Base-by-base conservation (phyloP, 2,888 invertebrate genomes). In the Melanotus villosus region DNA sequence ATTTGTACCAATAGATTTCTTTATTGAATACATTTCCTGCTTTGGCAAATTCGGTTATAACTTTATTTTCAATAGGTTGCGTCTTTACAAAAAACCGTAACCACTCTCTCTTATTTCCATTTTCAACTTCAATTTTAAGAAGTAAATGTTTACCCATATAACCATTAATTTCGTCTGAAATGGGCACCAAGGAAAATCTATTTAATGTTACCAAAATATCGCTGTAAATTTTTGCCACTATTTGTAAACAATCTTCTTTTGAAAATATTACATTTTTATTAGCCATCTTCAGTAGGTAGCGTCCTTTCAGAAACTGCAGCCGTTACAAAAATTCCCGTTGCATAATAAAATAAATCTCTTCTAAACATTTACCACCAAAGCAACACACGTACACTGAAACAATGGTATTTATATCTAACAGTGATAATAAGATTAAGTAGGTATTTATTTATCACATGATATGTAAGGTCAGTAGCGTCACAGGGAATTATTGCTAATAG, bases 91-190 rank as follows among this genome's bases (percentile, higher is more conserved):
- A 30, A 18, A 52, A 52, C 2, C 6, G 32, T 9, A 52, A n/a
- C 14, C 1, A 9, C 7, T 18, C 16, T 9, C 14, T 32, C 26
- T 52, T 16, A 10, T 14, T 32, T 16, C 16, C 30, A 30, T 52
- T 18, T 5, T 12, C 12, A 1, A 32, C 32, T 32, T 30, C 34
- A 9, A 41, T 1, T 26, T 56, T 69, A 12, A 80, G 70, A 10
- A 68, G 70, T 18, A 68, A 68, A 65, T 79, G 78, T 36, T 79
- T 76, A 4, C 79, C 79, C 45, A 80, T 66, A 71, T 71, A 78
- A 14, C 78, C 79, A 34, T 73, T 63, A 18, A 71, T 50, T 34
- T 74, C 72, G n/a, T 70, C 60, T 1, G 34, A 45, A 16, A 75
- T 68, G 3, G 76, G 73, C 30, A 58, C 38, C n/a, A 74, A n/a